Base-by-base conservation (phyloP, 2,888 invertebrate species). In the Boloria euphrosyne region DNA sequence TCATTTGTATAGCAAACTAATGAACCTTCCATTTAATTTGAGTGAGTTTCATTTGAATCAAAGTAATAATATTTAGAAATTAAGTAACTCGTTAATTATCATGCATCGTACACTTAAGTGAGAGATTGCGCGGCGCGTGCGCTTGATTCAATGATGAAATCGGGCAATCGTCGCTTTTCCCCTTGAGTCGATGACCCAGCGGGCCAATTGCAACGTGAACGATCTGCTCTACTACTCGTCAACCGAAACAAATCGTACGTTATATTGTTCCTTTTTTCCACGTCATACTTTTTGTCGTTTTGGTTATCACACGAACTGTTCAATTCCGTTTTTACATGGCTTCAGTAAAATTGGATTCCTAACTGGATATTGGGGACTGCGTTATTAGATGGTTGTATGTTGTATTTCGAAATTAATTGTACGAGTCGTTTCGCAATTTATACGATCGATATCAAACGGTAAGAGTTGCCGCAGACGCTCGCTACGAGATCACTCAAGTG, bases 171-270 rank as follows among this genome's bases (percentile, higher is more conserved):
- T 47, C 66, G 62, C 59, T 58, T 64, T 69, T 67, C 78, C 78
- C 77, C 76, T 74, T 75, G 74, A 77, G 88, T 89, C 90, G 87
- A 82, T 81, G 90, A 86, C 87, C 89, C 75, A 67, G 70, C 68
- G 75, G 80, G 76, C 78, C 84, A 84, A 86, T 85, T 85, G 79
- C 80, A 74, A 79, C 80, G 76, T 72, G 74, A 75, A 79, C 77
- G 76, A 78, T 79, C 74, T 79, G 81, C 80, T 81, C 82, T 76
- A 78, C 76, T 78, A 78, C 76, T 79, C 82, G 80, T 84, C 85
- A 85, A 82, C 83, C 86, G 85, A 82, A 81, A 88, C 89, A 80
- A 88, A 90, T 88, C 80, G 81, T 76, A 38, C 77, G 80, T 79
- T 80, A 79, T 83, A 81, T 67, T 70, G 71, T 71, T 77, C 75